Conservation (phyloP, 2,888 invertebrate genomes). For the Eupithecia dodoneata region DNA sequence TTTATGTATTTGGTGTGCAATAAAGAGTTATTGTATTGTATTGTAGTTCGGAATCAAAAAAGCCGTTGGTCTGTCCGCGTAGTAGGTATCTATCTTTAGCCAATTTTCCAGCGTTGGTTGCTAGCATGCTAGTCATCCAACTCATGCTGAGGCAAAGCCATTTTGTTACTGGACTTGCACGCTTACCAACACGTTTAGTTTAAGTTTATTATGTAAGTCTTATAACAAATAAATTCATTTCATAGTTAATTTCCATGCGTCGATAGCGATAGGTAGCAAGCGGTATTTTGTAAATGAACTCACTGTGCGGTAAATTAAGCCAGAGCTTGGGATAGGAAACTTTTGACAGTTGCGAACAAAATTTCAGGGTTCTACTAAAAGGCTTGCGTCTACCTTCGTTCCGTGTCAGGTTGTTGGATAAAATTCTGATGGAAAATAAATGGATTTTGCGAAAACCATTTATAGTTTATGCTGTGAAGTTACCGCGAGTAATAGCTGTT, state of each 20-base stretch:
- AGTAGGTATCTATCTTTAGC: neutral
- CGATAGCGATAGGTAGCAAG: conserved; percentile 5
- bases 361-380: conserved; percentile 9
- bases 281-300: conserved; percentile 23
- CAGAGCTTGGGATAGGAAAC: conserved; percentile 2
- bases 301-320: conserved; percentile 26
- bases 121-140: no score
- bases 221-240: no score
- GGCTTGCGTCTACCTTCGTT: conserved; percentile 4
- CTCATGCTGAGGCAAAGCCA: no score
- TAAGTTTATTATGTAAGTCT: no score
- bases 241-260: conserved; percentile 5
- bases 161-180: no score
- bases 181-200: no score
- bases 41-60: no score
- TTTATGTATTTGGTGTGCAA: no score
- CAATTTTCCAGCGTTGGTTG: conserved; percentile 1
- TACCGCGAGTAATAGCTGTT: neutral
- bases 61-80: no score
- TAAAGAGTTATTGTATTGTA: no score
- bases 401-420: neutral
- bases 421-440: conserved; percentile 1
- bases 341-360: conserved; percentile 20
- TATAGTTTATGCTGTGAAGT: neutral
- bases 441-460: neutral